These are phyloP conservation scores for Malurus leucopterus DNA, from an alignment of 2,797 vertebrate species.

Conservation along the genomic window DNA sequence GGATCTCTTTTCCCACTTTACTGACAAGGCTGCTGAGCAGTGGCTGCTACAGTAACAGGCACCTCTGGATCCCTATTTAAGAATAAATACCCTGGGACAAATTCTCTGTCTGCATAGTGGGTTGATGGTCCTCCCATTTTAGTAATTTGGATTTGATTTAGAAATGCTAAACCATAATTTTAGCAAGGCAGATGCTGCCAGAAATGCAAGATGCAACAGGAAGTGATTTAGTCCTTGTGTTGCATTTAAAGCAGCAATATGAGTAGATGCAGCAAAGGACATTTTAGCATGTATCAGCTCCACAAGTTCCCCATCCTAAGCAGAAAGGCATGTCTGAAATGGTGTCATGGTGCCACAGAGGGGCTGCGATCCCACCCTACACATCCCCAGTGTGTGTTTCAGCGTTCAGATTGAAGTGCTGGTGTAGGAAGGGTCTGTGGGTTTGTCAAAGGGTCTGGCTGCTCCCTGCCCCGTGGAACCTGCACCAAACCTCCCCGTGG, in stretches of 20 bases:
- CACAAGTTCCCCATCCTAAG: neutral
- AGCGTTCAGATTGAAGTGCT: rapidly evolving
- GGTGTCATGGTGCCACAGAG: neutral
- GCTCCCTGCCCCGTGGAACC: rapidly evolving
- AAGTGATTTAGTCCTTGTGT: neutral
- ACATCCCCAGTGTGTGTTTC: neutral
- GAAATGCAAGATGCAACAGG: neutral
- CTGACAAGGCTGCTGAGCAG: neutral
- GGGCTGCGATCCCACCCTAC: neutral
- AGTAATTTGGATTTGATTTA: neutral
- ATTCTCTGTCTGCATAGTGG: neutral
- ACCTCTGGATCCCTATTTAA: neutral
- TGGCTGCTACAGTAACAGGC: neutral
- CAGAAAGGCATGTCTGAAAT: rapidly evolving
- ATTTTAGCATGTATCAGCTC: neutral
- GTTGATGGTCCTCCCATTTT: neutral
- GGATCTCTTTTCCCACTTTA: neutral
- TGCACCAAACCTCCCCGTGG: rapidly evolving
- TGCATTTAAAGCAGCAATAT: neutral
- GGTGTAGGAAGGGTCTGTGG: rapidly evolving
- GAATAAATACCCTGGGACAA: neutral
- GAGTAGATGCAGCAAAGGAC: neutral
- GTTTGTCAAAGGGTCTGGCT: neutral
- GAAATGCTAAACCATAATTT: neutral
- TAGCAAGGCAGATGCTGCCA: neutral